phyloP scores from a whole-genome alignment of 2,113 vertebrate genomes.

The Ascaphus truei region DNA sequence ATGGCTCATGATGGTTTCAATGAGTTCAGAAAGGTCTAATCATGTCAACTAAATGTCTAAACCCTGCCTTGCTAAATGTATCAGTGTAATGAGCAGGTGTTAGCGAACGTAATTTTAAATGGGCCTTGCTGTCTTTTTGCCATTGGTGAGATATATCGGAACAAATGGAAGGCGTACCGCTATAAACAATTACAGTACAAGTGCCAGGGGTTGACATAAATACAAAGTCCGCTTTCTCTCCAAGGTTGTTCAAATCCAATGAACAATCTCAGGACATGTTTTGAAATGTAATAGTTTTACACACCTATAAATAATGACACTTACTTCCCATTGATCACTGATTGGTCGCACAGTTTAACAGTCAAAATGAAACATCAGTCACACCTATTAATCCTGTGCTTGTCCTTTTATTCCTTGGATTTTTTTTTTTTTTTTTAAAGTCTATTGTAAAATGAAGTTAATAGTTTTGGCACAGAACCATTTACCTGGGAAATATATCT shows the following conservation, averaged over 20 bases:
- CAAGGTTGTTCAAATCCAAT: background rate
- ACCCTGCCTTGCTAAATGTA: too few species aligned
- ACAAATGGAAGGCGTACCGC: too few species aligned
- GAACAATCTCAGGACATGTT: background rate
- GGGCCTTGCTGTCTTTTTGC: background rate
- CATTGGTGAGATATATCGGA: too few species aligned
- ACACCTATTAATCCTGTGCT: background rate
- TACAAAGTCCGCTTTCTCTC: background rate
- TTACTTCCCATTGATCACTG: background rate
- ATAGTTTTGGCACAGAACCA: background rate
- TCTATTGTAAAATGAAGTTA: background rate
- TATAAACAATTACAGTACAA: too few species aligned
- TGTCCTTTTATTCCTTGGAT: background rate
- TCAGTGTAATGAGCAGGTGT: too few species aligned
- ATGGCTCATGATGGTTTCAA: too few species aligned
- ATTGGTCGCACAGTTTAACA: background rate
- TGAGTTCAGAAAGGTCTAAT: too few species aligned
- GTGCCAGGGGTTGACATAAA: background rate
- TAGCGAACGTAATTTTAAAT: too few species aligned
- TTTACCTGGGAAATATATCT: too few species aligned
- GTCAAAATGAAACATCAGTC: slow-evolving; percentile 3
- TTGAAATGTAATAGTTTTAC: slow-evolving; percentile 16
- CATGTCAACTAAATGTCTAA: too few species aligned
- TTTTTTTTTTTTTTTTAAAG: background rate
- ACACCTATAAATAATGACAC: background rate